Conservation (phyloP, 1,140 invertebrate genomes). For the Nylanderia fulva region DNA sequence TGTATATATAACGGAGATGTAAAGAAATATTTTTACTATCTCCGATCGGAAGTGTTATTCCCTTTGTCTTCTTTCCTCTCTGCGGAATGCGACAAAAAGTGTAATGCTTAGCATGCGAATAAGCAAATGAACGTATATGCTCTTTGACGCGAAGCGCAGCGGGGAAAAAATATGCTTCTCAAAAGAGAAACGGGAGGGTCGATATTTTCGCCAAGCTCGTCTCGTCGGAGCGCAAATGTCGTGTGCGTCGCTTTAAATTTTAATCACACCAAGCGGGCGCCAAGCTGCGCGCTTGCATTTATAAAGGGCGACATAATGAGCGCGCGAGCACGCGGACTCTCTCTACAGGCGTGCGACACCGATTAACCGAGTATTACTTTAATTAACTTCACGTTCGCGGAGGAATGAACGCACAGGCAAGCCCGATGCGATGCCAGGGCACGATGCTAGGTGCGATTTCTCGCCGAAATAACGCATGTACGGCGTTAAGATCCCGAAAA, state of each 20-base stretch:
- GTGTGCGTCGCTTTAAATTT: constrained; percentile 54
- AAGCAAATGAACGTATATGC: constrained; percentile 23
- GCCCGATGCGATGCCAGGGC: neutral
- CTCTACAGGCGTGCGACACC: neutral
- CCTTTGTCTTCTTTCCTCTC: neutral
- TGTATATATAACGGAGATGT: neutral
- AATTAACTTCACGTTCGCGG: constrained; percentile 57
- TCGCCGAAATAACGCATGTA: neutral
- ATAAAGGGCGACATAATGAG: constrained; percentile 59
- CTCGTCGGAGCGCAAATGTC: constrained; percentile 29
- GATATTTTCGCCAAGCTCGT: constrained; percentile 43
- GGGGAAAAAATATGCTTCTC: constrained; percentile 34
- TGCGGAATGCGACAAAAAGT: neutral
- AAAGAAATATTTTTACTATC: constrained; percentile 15
- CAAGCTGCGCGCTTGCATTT: neutral
- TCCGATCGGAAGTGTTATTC: constrained; percentile 6
- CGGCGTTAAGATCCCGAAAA: constrained; percentile 10
- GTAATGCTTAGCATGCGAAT: neutral
- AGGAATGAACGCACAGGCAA: neutral
- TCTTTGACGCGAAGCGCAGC: constrained; percentile 11
- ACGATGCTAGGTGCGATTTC: neutral
- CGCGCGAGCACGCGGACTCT: constrained; percentile 8
- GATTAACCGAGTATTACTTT: constrained; percentile 63
- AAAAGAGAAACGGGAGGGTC: constrained; percentile 9
- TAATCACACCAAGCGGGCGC: constrained; percentile 41